Base-by-base conservation (phyloP, 2,113 vertebrate species). In the Helogale parvula region DNA sequence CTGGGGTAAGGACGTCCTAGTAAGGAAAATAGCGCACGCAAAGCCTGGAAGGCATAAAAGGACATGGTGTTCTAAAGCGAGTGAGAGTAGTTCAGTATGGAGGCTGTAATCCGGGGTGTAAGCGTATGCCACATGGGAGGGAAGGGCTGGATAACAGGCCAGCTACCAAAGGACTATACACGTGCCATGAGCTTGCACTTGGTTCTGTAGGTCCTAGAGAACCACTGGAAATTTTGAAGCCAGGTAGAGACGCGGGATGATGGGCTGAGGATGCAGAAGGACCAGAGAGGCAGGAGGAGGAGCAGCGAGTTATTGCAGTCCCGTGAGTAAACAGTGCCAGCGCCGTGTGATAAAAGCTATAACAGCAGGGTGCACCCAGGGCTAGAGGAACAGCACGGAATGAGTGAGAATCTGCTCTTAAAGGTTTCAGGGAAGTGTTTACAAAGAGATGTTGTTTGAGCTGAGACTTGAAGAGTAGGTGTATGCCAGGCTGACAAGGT, bases 401-500 rank as follows among this genome's bases (percentile, higher is more conserved):
- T 19, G 74, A n/a, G 96, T 84, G 97, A 80, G 83, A 94, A 89
- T 81, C 81, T 79, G 33, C 63, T 95, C 83, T 95, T 29, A 23
- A 96, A 96, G 81, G 33, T 72, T 96, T 77, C 87, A 16, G 57
- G 69, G 66, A 89, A 25, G 90, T 96, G 88, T 98, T 97, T 97
- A 88, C 84, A 79, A 68, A 90, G 66, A 88, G 97, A 66, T 93
- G 60, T 47, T 97, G 95, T 95, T 52, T 11, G 88, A 84, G 90
- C 86, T 21, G 41, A 92, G 93, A 88, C 72, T 50, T n/a, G 81
- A 90, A 69, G 93, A 85, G 71, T 72, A 95, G 91, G 94, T 96
- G 96, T 96, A 3, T 35, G 66, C 85, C 11, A 10, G 87, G 84
- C 83, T 97, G 97, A 98, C 97, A 97, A 96, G 97, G 97, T 96